Evolutionary conservation across 37 sponge, comb jelly and placozoan species (phyloP), one percentile per base, ranked within the genome.

Genomic region (Crambe crambe): DNA sequence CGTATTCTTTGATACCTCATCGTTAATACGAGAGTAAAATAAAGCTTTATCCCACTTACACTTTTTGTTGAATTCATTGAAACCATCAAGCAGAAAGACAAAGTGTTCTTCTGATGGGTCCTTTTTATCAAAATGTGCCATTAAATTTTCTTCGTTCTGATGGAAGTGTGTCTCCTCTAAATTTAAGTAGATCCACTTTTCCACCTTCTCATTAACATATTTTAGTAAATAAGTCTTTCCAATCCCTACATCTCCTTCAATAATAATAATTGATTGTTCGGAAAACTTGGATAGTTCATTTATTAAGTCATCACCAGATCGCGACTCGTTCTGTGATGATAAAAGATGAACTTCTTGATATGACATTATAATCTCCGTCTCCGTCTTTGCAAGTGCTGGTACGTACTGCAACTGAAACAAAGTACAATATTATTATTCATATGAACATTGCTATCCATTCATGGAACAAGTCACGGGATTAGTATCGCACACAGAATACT

Each of bases 191-290:
- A n/a, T n/a, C n/a, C n/a, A n/a, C n/a, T n/a, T n/a, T n/a, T n/a
- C n/a, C n/a, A n/a, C 51, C 12, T 6, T 12, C 6, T 47, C 12
- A 47, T 12, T 47, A 47, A 47, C 12, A 47, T 47, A 12, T 12
- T 47, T 47, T 47, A 47, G 12, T 47, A 47, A 47, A 15, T 6
- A 47, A 40, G 70, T 40, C 31, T 44, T 59, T 15, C 65, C 60
- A 70, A 44, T n/a, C 34, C 73, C 56, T 62, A 17, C 17, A 70
- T 26, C 35, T 21, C 70, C 70, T n/a, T 42, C 70, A 10, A 70
- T 40, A 32, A 70, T 1, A 40, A 36, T 70, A 9, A 70, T 25
- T 31, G 66, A 17, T 31, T 30, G 30, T 5, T 31, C 10, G 15
- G 10, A 18, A 2, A 65, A 31, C 30, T 65, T 65, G 30, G 51